A percentile compares a stretch with the other conserved stretches of the same genome.
Evolutionary conservation across 2,797 vertebrate genomes (phyloP).

Genomic region (Leptatherina wallacei): DNA sequence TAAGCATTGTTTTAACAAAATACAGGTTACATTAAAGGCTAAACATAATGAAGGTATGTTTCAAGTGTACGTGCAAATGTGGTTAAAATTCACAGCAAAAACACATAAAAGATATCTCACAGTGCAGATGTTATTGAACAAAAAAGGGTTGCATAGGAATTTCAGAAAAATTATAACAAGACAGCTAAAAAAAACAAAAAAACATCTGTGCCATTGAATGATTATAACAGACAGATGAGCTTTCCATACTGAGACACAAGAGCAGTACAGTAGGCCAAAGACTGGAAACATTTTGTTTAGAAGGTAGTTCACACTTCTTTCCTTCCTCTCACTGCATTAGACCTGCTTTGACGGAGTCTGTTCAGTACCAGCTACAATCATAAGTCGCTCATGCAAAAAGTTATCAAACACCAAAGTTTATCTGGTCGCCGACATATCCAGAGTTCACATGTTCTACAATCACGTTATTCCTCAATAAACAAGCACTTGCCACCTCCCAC

Average conservation of each 20-base stretch:
- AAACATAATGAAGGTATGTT: constrained; percentile 58
- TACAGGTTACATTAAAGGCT: constrained; percentile 69
- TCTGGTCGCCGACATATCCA: constrained; percentile 1
- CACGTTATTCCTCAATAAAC: constrained; percentile 29
- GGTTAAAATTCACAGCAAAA: constrained; percentile 49
- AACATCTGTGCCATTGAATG: constrained; percentile 19
- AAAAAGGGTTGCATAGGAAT: constrained; percentile 71
- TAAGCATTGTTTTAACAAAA: constrained; percentile 75
- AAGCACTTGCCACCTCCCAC: constrained; percentile 36
- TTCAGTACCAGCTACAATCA: constrained; percentile 72
- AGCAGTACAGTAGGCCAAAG: constrained; percentile 32
- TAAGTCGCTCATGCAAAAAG: constrained; percentile 52
- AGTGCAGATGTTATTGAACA: constrained; percentile 45
- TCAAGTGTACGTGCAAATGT: constrained; percentile 70
- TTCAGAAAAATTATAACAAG: constrained; percentile 44
- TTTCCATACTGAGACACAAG: constrained; percentile 47
- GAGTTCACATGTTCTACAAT: constrained; percentile 10
- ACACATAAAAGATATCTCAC: constrained; percentile 24
- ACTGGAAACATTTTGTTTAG: constrained; percentile 46
- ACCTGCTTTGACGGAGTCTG: constrained; percentile 33
- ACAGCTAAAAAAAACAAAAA: constrained; percentile 11
- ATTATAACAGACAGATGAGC: constrained; percentile 38
- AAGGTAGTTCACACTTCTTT: constrained; percentile 27
- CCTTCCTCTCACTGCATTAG: constrained; percentile 40
- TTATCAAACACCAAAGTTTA: constrained; percentile 36